A percentile compares a stretch with the other conserved stretches of the same genome.
Conservation (phyloP, 2,113 vertebrate species). For the Panthera leo region DNA sequence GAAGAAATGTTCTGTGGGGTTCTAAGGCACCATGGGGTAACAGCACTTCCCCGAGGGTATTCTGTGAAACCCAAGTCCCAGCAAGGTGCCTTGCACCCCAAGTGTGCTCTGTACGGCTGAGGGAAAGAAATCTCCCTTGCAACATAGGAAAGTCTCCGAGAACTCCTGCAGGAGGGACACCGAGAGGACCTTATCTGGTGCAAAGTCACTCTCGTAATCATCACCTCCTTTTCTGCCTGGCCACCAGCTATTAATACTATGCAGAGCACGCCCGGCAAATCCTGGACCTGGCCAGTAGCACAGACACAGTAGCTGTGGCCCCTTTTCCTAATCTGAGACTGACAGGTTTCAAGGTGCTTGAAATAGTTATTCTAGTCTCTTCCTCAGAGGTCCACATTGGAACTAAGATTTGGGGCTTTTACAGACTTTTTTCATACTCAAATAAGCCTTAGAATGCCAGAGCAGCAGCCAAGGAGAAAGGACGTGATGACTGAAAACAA, state of each 20-base stretch:
- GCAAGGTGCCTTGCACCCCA: neutral
- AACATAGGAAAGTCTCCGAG: neutral
- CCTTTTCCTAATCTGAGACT: neutral
- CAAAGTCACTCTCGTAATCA: neutral
- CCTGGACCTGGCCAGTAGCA: no score
- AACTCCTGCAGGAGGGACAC: neutral
- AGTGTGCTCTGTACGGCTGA: neutral
- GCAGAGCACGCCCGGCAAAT: neutral
- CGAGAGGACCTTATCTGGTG: neutral
- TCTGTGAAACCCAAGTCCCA: neutral
- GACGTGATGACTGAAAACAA: neutral
- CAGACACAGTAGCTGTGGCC: neutral
- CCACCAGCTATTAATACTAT: neutral
- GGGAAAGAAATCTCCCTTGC: neutral
- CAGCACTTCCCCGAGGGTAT: neutral
- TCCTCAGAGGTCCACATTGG: neutral
- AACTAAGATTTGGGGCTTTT: neutral
- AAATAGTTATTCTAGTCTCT: neutral
- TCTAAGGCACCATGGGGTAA: neutral
- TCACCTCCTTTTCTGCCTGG: no score
- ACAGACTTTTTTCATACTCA: neutral
- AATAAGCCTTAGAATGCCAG: neutral
- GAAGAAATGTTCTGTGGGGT: neutral
- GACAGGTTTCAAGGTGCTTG: neutral
- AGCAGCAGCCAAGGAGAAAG: neutral